These are phyloP conservation scores for Argyresthia albistria DNA, from an alignment of 2,888 invertebrate genomes.

Conservation along the genomic window DNA sequence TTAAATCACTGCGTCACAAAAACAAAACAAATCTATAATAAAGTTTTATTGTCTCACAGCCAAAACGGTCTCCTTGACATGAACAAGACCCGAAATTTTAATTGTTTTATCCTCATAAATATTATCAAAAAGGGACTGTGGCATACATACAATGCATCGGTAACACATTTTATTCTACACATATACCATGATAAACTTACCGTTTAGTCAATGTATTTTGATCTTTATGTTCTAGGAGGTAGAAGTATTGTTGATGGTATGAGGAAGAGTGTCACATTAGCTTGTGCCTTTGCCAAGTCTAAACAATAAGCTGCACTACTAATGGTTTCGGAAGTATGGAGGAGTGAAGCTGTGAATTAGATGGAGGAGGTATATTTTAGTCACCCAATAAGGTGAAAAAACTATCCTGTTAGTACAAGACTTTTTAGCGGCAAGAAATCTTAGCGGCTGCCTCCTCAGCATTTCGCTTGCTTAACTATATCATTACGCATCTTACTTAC, in stretches of 20 bases:
- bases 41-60: not conserved
- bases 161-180: slow-evolving; percentile 21
- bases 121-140: slow-evolving; percentile 7
- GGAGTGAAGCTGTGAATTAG: slow-evolving; percentile 16
- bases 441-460: no score
- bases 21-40: not conserved
- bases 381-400: no score
- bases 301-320: slow-evolving; percentile 32
- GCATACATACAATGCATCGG: slow-evolving; percentile 37
- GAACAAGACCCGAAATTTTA: not conserved
- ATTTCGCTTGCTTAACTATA: no score
- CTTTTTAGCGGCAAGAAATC: no score
- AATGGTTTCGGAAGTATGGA: slow-evolving; percentile 22
- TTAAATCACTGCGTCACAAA: not conserved
- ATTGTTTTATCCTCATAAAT: slow-evolving; percentile 16
- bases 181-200: slow-evolving; percentile 8
- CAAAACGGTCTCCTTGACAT: not conserved
- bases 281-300: slow-evolving; percentile 34
- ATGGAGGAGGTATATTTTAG: slow-evolving; percentile 2
- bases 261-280: slow-evolving; percentile 10
- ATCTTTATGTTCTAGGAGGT: slow-evolving; percentile 3
- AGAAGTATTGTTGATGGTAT: not conserved
- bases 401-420: no score
- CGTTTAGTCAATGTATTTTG: slow-evolving; percentile 10
- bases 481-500: no score